Evolutionary conservation across 2,113 vertebrate genomes (phyloP).

Genomic region (Pachyramphus minor): DNA sequence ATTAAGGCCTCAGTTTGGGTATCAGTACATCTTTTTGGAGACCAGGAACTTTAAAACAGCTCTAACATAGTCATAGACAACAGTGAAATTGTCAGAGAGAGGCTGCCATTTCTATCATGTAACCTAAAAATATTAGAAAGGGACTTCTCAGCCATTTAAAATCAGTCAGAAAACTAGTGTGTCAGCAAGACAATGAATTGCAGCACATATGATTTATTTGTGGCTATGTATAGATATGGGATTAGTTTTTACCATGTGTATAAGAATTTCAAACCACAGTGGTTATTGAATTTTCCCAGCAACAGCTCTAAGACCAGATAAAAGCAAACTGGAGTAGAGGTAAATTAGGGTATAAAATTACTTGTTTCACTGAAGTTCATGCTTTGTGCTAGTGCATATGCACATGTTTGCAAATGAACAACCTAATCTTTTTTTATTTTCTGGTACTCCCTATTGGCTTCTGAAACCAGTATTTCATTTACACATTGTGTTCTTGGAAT

Average conservation of each 20-base stretch:
- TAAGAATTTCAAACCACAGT: not conserved
- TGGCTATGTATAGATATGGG: not conserved
- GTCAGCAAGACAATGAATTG: not conserved
- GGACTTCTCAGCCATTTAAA: not conserved
- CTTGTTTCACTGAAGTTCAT: not conserved
- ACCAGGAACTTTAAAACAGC: not conserved
- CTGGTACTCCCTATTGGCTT: not conserved
- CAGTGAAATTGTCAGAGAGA: not conserved
- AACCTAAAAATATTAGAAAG: not conserved
- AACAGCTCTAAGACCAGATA: not conserved
- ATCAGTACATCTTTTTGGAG: not conserved
- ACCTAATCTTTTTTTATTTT: not conserved
- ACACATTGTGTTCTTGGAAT: not conserved
- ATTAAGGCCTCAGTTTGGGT: not conserved
- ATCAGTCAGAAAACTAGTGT: not conserved
- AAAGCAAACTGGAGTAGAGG: not conserved
- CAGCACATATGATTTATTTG: not conserved
- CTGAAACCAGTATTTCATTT: not conserved
- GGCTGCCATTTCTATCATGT: no score
- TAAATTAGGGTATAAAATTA: not conserved
- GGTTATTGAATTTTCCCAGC: not conserved
- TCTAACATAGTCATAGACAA: not conserved
- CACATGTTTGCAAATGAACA: not conserved
- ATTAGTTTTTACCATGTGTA: not conserved
- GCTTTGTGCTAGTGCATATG: not conserved